Conservation (phyloP, 2,888 invertebrate species). For the Anoplius nigerrimus region DNA sequence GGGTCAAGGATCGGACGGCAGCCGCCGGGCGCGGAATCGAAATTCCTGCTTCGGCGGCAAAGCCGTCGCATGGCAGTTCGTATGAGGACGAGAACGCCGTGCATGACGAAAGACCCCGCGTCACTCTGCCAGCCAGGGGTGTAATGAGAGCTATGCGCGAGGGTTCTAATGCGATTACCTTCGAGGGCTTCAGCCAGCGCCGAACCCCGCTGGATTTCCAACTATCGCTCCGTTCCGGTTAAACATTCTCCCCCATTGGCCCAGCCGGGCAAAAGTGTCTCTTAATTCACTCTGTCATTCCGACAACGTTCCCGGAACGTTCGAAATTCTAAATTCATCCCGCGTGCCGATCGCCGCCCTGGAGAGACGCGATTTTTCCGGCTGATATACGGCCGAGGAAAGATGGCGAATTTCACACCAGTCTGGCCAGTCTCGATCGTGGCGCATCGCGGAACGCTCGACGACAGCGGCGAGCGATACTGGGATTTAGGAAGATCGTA, state of each 20-base stretch:
- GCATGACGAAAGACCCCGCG: no score
- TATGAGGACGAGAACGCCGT: no score
- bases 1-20: no score
- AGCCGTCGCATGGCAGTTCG: no score
- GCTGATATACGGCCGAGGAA: no score
- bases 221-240: conserved; percentile 63
- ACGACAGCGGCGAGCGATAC: conserved; percentile 1
- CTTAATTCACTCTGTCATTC: no score
- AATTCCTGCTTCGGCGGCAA: no score
- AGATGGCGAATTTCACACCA: not conserved
- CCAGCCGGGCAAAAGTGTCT: conserved; percentile 12
- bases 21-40: no score
- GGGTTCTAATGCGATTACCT: conserved; percentile 73
- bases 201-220: conserved; percentile 68
- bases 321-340: no score
- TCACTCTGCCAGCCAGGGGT: not conserved
- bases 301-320: no score
- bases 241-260: conserved; percentile 58
- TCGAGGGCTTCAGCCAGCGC: conserved; percentile 72
- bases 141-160: conserved; percentile 66
- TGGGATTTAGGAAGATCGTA: conserved; percentile 9
- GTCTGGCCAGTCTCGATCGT: not conserved
- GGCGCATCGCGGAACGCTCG: not conserved
- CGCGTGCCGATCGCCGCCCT: no score
- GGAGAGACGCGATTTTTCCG: no score